Evolutionary conservation across 2,888 invertebrate species (phyloP), one percentile per base, ranked within the genome.

Genomic region (Drosophila atripex): DNA sequence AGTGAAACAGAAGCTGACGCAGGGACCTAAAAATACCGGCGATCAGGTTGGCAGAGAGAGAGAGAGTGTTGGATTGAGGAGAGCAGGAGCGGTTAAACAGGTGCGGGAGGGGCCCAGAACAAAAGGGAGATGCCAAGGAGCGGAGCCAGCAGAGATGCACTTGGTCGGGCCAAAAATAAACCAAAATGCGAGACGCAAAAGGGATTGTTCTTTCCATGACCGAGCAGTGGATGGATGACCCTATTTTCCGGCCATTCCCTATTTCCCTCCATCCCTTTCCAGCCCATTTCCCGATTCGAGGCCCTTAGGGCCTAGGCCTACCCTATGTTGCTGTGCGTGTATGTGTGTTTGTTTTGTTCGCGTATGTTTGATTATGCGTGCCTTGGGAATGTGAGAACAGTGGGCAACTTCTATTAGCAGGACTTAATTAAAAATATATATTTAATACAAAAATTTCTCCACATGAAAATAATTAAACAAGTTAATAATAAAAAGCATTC

Each of bases 1-100:
- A 64, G 63, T 41, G 53, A 51, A 78, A 61, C 60, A 65, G 65
- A 63, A 82, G 54, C 70, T 69, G 64, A 69, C 71, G 74, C 60
- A 75, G 74, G 76, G 64, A 83, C 70, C 80, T 79, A 77, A 77
- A 80, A 83, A 77, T 80, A 80, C 56, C 59, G 85, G 73, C 61
- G 85, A 80, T 83, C 80, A 59, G 65, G 55, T 71, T 58, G 46
- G 64, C 56, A 60, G 57, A 56, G 52, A 53, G 28, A 16, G 9
- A 52, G 12, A 41, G 58, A 46, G 46, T 49, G n/a, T n/a, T n/a
- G n/a, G n/a, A n/a, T n/a, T n/a, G n/a, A 60, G 46, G 23, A 69
- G 73, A 71, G 46, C 14, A 60, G 60, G 39, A 60, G 69, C 38
- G 35, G 51, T 32, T 32, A 28, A 75, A 83, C 80, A 80, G 86